These are phyloP conservation scores for Lucifuga dentata DNA, from an alignment of 2,113 vertebrate genomes.

Conservation along the genomic window DNA sequence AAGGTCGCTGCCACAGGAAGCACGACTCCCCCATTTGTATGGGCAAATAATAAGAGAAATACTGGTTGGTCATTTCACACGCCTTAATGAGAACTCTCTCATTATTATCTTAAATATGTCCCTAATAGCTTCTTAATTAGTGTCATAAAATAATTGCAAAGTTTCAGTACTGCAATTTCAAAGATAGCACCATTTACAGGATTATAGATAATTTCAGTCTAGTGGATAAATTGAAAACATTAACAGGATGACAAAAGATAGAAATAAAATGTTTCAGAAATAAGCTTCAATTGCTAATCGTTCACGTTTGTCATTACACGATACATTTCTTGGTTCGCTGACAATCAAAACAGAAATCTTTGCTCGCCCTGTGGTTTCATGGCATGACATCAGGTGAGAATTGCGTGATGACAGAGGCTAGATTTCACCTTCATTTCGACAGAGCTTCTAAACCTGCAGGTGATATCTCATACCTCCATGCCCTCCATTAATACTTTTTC, in stretches of 20 bases:
- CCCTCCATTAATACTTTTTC: slow-evolving; percentile 72
- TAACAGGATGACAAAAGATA: not conserved
- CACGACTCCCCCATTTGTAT: slow-evolving; percentile 48
- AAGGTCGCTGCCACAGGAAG: slow-evolving; percentile 72
- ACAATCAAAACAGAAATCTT: slow-evolving; percentile 27
- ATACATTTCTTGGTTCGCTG: slow-evolving; percentile 34
- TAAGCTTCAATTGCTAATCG: slow-evolving; percentile 21
- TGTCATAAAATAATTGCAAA: not conserved
- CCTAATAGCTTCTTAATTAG: not conserved
- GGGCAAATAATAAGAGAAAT: slow-evolving; percentile 46
- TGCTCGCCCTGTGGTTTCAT: slow-evolving; percentile 18
- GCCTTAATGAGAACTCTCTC: slow-evolving; percentile 26
- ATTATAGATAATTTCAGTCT: not conserved
- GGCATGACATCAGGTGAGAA: slow-evolving; percentile 33
- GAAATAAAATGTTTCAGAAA: not conserved
- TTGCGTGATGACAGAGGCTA: slow-evolving; percentile 47
- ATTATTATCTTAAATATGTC: slow-evolving; percentile 12
- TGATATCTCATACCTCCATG: slow-evolving; percentile 65
- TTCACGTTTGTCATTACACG: slow-evolving; percentile 9
- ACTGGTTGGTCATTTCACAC: slow-evolving; percentile 46
- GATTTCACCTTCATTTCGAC: slow-evolving; percentile 37
- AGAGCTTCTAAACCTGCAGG: slow-evolving; percentile 70
- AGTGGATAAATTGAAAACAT: not conserved
- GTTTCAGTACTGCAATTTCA: not conserved
- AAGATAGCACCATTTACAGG: not conserved